Conservation (phyloP, 2,113 vertebrate species). For the Syngnathus floridae region DNA sequence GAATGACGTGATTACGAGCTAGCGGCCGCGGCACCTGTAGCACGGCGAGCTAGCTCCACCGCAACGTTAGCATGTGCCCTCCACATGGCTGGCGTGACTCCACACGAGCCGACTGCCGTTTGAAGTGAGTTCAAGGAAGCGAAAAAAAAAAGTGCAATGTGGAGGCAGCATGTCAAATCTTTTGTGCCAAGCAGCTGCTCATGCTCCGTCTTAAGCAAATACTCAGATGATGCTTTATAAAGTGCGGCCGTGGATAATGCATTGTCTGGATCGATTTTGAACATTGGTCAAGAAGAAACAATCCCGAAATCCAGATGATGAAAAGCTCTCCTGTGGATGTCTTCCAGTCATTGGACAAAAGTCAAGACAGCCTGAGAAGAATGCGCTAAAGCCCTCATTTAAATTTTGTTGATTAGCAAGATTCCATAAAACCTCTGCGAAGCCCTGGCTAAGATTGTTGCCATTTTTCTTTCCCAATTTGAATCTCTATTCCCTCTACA, state of each 20-base stretch:
- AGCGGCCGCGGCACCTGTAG: constrained; percentile 51
- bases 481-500: not conserved
- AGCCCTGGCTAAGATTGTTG: no score
- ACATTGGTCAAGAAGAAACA: constrained; percentile 39
- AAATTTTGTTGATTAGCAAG: no score
- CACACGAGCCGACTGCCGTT: constrained; percentile 71
- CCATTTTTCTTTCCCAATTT: not conserved
- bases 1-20: constrained; percentile 72
- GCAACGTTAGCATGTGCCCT: constrained; percentile 78
- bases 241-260: constrained; percentile 11
- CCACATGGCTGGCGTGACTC: constrained; percentile 83
- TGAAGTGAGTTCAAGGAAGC: constrained; percentile 73
- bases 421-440: no score
- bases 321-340: constrained; percentile 45
- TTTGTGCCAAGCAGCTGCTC: constrained; percentile 49
- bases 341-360: constrained; percentile 34
- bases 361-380: constrained; percentile 29
- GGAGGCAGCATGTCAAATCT: constrained; percentile 62
- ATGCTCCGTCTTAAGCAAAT: constrained; percentile 30
- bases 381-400: constrained; percentile 22
- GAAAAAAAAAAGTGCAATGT: constrained; percentile 58
- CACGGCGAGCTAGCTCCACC: constrained; percentile 59
- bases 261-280: constrained; percentile 37
- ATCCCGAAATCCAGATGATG: constrained; percentile 43
- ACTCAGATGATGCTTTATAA: constrained; percentile 45